Percentiles rank a stretch among this genome's conserved stretches.
Conservation (phyloP, 2,797 vertebrate genomes). For the Masticophis lateralis region DNA sequence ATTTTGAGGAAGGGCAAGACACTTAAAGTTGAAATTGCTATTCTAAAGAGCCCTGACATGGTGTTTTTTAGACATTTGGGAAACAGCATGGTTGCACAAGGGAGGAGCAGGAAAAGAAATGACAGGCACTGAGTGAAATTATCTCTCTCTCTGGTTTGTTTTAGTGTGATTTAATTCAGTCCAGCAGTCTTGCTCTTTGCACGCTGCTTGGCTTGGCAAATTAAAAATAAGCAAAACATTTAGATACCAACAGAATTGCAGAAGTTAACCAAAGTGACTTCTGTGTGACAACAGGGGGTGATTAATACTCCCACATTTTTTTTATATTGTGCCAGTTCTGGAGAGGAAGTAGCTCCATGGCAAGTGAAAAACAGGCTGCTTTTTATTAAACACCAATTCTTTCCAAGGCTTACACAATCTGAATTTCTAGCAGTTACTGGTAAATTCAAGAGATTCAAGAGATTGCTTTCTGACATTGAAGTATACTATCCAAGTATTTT, state of each 20-base stretch:
- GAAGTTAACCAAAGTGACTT: conserved; percentile 13
- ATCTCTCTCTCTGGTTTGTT: not conserved
- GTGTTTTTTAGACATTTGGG: not conserved
- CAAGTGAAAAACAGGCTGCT: not conserved
- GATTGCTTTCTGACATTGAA: not conserved
- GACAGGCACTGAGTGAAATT: not conserved
- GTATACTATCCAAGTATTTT: not conserved
- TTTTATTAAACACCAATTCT: not conserved
- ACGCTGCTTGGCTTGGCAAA: conserved; percentile 10
- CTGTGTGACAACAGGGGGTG: not conserved
- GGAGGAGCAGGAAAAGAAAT: not conserved
- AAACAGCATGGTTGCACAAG: not conserved
- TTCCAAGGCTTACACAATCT: not conserved
- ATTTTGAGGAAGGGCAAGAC: not conserved
- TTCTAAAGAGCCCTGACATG: not conserved
- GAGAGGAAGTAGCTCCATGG: not conserved
- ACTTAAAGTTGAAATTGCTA: not conserved
- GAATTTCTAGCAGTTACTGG: not conserved
- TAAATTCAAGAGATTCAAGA: not conserved
- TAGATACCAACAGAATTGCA: conserved; percentile 2
- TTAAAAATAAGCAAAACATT: conserved; percentile 15
- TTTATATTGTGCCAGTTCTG: not conserved
- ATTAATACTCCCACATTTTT: not conserved
- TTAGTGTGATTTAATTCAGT: not conserved
- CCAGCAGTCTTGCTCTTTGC: not conserved